phyloP scores from a whole-genome alignment of 53 echinoderm and acorn worm species.

The Astropecten irregularis region DNA sequence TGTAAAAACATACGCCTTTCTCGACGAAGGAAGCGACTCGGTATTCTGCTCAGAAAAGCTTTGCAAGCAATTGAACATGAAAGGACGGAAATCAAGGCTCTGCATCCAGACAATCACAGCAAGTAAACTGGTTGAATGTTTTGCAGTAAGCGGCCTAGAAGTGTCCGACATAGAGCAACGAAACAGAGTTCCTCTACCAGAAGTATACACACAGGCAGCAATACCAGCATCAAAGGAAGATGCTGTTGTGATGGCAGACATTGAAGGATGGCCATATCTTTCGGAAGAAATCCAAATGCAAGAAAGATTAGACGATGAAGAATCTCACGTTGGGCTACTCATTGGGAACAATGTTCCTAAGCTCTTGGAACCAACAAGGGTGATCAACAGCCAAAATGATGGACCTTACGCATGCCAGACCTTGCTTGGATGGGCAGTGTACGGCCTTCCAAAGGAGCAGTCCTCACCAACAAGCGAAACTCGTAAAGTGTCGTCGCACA shows the following conservation, averaged over 20 bases:
- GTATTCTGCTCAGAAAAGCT: slow-evolving; percentile 48
- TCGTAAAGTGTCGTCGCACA: slow-evolving; percentile 17
- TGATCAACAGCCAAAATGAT: slow-evolving; percentile 58
- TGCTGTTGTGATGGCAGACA: not conserved
- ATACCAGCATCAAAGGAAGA: slow-evolving; percentile 17
- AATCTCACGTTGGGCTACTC: slow-evolving; percentile 14
- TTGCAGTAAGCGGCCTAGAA: not conserved
- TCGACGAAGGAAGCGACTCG: slow-evolving; percentile 65
- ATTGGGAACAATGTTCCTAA: slow-evolving; percentile 23
- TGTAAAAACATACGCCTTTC: slow-evolving; percentile 65
- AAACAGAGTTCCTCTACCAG: not conserved
- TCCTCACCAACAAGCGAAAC: not conserved
- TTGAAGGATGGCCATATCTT: not conserved
- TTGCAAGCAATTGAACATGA: slow-evolving; percentile 21
- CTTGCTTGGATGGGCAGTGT: not conserved
- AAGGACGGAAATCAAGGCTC: not conserved
- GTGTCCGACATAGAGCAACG: not conserved
- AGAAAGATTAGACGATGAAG: slow-evolving; percentile 7
- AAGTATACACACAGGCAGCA: not conserved
- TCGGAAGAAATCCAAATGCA: not conserved
- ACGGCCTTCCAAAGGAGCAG: not conserved
- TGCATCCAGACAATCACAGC: not conserved
- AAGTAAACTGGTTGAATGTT: not conserved
- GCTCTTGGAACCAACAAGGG: slow-evolving; percentile 28
- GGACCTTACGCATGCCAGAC: slow-evolving; percentile 49